A percentile compares a stretch with the other conserved stretches of the same genome.
phyloP scores from a whole-genome alignment of 2,797 vertebrate species.

The Ctenosaura bakeri region DNA sequence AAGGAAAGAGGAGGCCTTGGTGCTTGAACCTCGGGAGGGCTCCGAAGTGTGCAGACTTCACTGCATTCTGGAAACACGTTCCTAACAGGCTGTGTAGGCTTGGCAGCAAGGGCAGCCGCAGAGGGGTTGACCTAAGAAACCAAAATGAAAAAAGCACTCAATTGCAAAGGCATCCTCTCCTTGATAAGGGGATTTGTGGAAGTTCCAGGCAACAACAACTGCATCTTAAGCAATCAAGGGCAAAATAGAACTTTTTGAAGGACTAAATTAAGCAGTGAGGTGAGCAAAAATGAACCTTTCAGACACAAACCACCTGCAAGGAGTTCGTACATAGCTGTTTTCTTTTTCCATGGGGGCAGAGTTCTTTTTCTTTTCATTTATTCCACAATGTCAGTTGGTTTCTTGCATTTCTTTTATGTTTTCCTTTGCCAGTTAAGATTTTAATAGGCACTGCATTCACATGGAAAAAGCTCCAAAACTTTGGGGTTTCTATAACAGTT shows the following conservation, averaged over 20 bases:
- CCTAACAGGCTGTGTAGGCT: not conserved
- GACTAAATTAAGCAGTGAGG: constrained; percentile 54
- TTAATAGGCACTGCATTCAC: not conserved
- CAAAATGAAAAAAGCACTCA: not conserved
- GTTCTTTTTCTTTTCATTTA: not conserved
- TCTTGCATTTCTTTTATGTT: not conserved
- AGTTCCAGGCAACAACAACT: not conserved
- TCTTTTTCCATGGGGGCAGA: not conserved
- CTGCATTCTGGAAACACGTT: constrained; percentile 9
- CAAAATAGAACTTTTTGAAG: not conserved
- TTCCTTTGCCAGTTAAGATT: not conserved
- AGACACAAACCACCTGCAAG: not conserved
- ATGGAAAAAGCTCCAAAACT: not conserved
- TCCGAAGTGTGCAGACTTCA: constrained; percentile 10
- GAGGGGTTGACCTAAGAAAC: constrained; percentile 4
- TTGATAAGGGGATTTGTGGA: constrained; percentile 5
- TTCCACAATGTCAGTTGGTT: too few relatives aligned
- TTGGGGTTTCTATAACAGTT: not conserved
- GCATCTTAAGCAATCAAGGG: constrained; percentile 24
- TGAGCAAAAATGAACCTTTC: not conserved
- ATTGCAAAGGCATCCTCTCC: constrained; percentile 6
- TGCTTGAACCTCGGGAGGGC: not conserved
- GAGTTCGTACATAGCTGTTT: not conserved
- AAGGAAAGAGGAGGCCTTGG: constrained; percentile 4
- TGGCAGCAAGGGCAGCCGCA: not conserved